phyloP scores from a whole-genome alignment of 37 sponge, comb jelly and placozoan species.

The Axinella damicornis region DNA sequence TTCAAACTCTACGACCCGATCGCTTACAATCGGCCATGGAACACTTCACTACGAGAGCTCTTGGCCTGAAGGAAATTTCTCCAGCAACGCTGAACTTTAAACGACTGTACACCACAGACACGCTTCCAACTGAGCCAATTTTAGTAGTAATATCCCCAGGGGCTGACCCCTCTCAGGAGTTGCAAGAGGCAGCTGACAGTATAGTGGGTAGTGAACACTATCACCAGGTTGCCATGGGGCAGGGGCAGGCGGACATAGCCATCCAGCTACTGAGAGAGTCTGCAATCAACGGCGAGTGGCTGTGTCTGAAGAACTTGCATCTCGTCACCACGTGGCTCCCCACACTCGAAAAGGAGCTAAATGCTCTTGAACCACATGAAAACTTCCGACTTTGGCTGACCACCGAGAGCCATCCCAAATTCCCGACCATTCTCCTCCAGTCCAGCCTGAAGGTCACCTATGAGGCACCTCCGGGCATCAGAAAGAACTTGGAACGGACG shows the following conservation, averaged over 20 bases:
- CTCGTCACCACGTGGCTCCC: slow-evolving; percentile 93
- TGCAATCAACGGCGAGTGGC: slow-evolving; percentile 90
- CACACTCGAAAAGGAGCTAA: slow-evolving; percentile 93
- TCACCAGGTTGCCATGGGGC: slow-evolving; percentile 98
- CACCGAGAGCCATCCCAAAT: slow-evolving; percentile 90
- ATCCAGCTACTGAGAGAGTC: slow-evolving; percentile 84
- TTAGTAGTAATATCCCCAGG: slow-evolving; percentile 96
- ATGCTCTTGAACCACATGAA: slow-evolving; percentile 78
- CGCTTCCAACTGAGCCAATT: slow-evolving; percentile 76
- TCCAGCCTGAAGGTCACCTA: slow-evolving; percentile 90
- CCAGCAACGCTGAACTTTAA: slow-evolving; percentile 83
- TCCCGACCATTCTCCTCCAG: slow-evolving; percentile 90
- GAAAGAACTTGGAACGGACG: slow-evolving; percentile 90
- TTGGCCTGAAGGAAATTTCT: slow-evolving; percentile 83
- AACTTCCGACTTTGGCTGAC: slow-evolving; percentile 96
- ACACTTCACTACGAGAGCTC: slow-evolving; percentile 75
- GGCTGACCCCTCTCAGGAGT: slow-evolving; percentile 96
- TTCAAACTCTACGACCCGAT: slow-evolving; percentile 97
- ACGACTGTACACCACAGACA: slow-evolving; percentile 77
- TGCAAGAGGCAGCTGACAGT: slow-evolving; percentile 90
- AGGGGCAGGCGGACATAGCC: slow-evolving; percentile 91
- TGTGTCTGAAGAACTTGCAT: slow-evolving; percentile 98
- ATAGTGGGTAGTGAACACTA: slow-evolving; percentile 83
- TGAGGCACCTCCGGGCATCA: slow-evolving; percentile 95
- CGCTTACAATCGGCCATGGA: slow-evolving; percentile 90